These are phyloP conservation scores for Lepidurus apus DNA, from an alignment of 1,140 invertebrate species.

Conservation along the genomic window DNA sequence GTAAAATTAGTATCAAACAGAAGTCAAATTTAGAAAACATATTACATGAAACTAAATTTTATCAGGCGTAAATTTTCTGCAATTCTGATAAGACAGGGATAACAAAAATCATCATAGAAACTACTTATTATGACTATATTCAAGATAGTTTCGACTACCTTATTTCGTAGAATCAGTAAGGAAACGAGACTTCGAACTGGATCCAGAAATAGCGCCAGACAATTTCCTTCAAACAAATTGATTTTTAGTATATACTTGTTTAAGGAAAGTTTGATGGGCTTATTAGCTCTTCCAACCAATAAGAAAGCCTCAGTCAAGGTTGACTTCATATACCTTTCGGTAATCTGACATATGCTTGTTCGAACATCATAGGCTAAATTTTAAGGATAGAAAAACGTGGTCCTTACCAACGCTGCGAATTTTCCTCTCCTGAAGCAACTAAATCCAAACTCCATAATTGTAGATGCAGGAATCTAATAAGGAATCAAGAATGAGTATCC, in stretches of 20 bases:
- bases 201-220: no score
- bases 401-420: background rate
- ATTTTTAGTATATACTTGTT: no score
- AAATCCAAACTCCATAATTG: background rate
- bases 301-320: constrained; percentile 1
- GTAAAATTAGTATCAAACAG: no score
- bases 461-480: background rate
- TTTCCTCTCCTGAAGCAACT: background rate
- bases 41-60: background rate
- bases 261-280: no score
- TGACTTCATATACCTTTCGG: background rate
- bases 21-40: no score
- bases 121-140: background rate
- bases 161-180: background rate
- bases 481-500: no score
- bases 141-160: background rate
- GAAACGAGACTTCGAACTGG: no score
- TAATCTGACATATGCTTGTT: constrained; percentile 19
- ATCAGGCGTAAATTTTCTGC: background rate
- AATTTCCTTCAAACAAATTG: no score
- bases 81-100: constrained; percentile 22
- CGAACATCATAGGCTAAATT: background rate
- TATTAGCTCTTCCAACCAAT: no score
- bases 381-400: background rate
- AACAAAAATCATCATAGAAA: constrained; percentile 3